Base-by-base conservation (phyloP, 2,113 vertebrate genomes). In the Galbula dea region DNA sequence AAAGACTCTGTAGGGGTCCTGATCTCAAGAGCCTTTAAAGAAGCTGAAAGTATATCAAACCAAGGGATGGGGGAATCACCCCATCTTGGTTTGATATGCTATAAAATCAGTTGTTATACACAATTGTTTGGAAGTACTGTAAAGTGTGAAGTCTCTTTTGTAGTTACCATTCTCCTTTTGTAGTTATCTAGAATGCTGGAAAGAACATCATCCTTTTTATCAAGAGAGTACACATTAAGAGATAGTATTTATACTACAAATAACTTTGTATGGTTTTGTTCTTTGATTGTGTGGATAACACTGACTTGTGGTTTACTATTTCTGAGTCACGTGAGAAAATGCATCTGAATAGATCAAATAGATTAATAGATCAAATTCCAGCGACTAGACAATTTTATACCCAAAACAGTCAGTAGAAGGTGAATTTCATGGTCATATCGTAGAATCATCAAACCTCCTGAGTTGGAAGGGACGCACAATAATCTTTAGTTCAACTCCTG, bases 21-120 rank as follows among this genome's bases (percentile, higher is more conserved):
- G 95, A 94, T 96, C 96, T 96, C 92, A 91, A 73, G 92, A 94
- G 97, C 88, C 90, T 97, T 96, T 96, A 96, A 96, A 97, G 86
- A 86, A 94, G 46, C 87, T 88, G 92, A 93, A 95, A 95, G 61
- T 89, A 36, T 83, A 97, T 96, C 95, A 96, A 94, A 96, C 75
- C 68, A 94, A 88, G 62, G 61, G 30, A 92, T 15, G 90, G 36
- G 41, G 73, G 59, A 65, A 96, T 96, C 88, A 88, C 58, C 74
- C 67, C 74, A 34, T 75, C 87, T 83, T 76, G 52, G 82, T 93
- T 95, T 96, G 92, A 96, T 96, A 88, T 67, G 65, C 54, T 76
- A 2, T 74, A 95, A 51, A 43, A 84, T 65, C 75, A 49, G 67
- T 89, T 87, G 94, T 93, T 94, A 76, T 37, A 94, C 36, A 89